Evolutionary conservation across 2,797 vertebrate species (phyloP).

Genomic region (Triplophysa bombifrons): DNA sequence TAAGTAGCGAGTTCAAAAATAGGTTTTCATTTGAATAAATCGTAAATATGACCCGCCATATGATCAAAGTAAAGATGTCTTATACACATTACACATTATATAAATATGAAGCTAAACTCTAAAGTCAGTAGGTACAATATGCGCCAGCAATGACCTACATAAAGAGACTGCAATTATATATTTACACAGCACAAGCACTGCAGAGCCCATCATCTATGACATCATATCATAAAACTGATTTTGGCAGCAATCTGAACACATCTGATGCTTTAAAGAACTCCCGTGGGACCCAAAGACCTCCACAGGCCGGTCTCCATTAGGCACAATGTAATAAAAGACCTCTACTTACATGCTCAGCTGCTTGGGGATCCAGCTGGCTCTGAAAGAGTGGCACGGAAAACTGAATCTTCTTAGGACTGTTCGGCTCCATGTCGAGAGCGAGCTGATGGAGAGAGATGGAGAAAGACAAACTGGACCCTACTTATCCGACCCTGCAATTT

Average conservation of each 20-base stretch:
- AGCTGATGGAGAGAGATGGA: slow-evolving; percentile 36
- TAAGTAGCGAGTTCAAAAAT: too few relatives aligned
- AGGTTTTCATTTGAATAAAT: too few relatives aligned
- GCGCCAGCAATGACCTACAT: not conserved
- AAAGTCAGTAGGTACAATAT: too few relatives aligned
- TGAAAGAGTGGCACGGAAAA: slow-evolving; percentile 87
- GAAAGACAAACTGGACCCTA: slow-evolving; percentile 55
- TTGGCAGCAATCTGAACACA: slow-evolving; percentile 41
- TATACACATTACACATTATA: not conserved
- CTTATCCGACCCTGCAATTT: slow-evolving; percentile 63
- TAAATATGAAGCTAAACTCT: not conserved
- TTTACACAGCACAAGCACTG: not conserved
- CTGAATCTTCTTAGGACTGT: slow-evolving; percentile 91
- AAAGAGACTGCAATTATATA: not conserved
- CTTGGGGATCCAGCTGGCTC: slow-evolving; percentile 87
- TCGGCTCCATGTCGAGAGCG: slow-evolving; percentile 81
- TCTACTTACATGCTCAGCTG: slow-evolving; percentile 86
- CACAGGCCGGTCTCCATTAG: slow-evolving; percentile 37
- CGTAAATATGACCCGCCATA: not conserved
- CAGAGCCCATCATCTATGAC: slow-evolving; percentile 6
- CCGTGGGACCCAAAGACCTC: slow-evolving; percentile 19
- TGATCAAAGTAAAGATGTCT: not conserved
- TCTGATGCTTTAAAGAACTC: slow-evolving; percentile 30
- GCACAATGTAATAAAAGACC: slow-evolving; percentile 38
- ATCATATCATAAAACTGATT: slow-evolving; percentile 45